These are phyloP conservation scores for Amblyteles armatorius DNA, from an alignment of 2,888 invertebrate species.

Conservation along the genomic window DNA sequence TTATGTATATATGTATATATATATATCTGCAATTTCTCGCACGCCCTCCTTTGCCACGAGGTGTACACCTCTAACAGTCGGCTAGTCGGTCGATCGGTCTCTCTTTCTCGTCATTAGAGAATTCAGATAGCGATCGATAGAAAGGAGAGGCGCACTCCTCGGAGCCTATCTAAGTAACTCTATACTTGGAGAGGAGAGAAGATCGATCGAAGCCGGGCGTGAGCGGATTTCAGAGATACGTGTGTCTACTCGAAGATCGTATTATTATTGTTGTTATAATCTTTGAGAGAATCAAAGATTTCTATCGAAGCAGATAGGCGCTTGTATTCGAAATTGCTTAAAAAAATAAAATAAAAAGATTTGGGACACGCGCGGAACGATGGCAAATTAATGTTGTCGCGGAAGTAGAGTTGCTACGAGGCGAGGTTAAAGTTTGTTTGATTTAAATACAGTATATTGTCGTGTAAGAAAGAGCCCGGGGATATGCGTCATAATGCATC, in stretches of 20 bases:
- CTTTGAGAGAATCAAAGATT: background rate
- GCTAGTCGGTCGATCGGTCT: constrained; percentile 65
- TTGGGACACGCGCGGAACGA: constrained; percentile 10
- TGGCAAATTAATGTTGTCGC: constrained; percentile 48
- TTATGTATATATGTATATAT: constrained; percentile 8
- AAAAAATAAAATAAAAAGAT: no score
- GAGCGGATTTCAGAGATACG: constrained; percentile 42
- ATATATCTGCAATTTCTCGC: constrained; percentile 55
- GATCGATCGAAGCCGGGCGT: constrained; percentile 57
- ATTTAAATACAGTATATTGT: constrained; percentile 52
- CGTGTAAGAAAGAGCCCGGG: constrained; percentile 4
- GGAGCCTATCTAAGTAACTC: constrained; percentile 7
- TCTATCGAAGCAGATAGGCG: constrained; percentile 26
- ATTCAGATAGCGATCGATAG: constrained; percentile 67
- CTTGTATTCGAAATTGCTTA: constrained; percentile 30
- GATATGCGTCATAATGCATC: constrained; percentile 62
- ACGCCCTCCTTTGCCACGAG: constrained; percentile 61
- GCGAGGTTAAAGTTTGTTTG: constrained; percentile 35
- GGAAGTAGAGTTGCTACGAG: constrained; percentile 17
- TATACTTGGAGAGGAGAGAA: constrained; percentile 50
- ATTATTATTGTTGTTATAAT: constrained; percentile 37
- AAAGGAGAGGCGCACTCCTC: constrained; percentile 60
- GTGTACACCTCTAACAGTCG: constrained; percentile 55
- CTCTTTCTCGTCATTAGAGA: constrained; percentile 66
- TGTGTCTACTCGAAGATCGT: background rate